A percentile compares a stretch with the other conserved stretches of the same genome.
phyloP scores from a whole-genome alignment of 2,113 vertebrate species.

The Gobiocypris rarus region DNA sequence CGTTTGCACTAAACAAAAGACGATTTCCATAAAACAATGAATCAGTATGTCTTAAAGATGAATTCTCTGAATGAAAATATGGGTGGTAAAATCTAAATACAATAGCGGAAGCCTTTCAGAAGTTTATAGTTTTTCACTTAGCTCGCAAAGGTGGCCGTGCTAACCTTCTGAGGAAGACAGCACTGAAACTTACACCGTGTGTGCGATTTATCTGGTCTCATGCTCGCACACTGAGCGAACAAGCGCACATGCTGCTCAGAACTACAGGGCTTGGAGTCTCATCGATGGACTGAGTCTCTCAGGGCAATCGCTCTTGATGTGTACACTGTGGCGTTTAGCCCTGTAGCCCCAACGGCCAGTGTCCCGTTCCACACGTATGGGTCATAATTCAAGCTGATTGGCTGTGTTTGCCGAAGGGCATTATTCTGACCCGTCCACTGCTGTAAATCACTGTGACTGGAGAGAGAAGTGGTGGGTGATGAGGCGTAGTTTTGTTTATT shows the following conservation, averaged over 20 bases:
- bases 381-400: constrained; percentile 80
- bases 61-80: constrained; percentile 32
- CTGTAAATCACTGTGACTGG: constrained; percentile 71
- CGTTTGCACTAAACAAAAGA: constrained; percentile 44
- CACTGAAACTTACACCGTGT: background rate
- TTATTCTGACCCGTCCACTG: constrained; percentile 76
- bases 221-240: background rate
- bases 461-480: constrained; percentile 61
- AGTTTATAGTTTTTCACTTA: constrained; percentile 40
- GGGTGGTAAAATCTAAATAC: constrained; percentile 41
- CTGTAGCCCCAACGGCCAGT: constrained; percentile 70
- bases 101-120: constrained; percentile 43
- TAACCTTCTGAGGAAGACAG: constrained; percentile 9
- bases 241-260: background rate
- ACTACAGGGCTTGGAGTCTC: constrained; percentile 4
- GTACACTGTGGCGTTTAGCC: constrained; percentile 68
- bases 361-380: constrained; percentile 66
- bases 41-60: constrained; percentile 39
- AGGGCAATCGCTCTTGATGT: constrained; percentile 53
- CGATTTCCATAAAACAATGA: constrained; percentile 52
- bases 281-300: constrained; percentile 37
- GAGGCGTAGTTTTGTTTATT: constrained; percentile 49
- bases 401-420: constrained; percentile 77
- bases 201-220: background rate
- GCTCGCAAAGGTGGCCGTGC: constrained; percentile 31